Percentiles rank a stretch among this genome's conserved stretches.
phyloP scores from a whole-genome alignment of 2,797 vertebrate genomes.

The Pseudotriccus pelzelni region DNA sequence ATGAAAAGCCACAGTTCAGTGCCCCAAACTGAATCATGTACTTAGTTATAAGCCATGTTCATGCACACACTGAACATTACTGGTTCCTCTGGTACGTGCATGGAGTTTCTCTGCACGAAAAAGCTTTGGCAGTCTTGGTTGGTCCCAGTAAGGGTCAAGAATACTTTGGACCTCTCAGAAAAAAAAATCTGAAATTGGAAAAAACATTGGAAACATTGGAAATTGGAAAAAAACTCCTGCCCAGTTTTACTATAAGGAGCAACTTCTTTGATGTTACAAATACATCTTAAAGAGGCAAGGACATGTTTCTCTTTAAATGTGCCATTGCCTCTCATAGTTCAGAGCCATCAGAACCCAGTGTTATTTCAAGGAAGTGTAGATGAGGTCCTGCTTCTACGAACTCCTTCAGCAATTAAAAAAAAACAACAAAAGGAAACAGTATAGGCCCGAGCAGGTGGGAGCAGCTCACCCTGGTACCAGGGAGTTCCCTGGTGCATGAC shows the following conservation, averaged over 20 bases:
- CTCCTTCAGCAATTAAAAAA: not conserved
- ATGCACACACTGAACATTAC: rapidly evolving
- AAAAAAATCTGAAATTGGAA: not conserved
- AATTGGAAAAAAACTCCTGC: not conserved
- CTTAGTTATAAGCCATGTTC: not conserved
- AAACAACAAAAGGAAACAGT: not conserved
- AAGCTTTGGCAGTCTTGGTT: not conserved
- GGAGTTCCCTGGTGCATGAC: not conserved
- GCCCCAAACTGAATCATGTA: not conserved
- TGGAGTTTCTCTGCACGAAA: not conserved
- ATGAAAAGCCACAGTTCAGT: not conserved
- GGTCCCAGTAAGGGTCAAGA: not conserved
- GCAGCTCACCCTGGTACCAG: not conserved
- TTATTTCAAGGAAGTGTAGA: not conserved
- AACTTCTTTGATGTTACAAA: not conserved
- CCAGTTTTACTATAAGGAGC: not conserved
- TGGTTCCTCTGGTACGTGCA: not conserved
- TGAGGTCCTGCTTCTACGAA: not conserved
- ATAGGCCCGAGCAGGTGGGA: not conserved
- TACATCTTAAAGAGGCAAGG: not conserved
- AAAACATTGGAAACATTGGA: not conserved
- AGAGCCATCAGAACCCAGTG: not conserved
- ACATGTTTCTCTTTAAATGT: not conserved
- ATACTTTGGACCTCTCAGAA: not conserved
- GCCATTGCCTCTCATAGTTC: not conserved